Base-by-base conservation (phyloP, 2,888 invertebrate genomes). In the Drosophila rubida region DNA sequence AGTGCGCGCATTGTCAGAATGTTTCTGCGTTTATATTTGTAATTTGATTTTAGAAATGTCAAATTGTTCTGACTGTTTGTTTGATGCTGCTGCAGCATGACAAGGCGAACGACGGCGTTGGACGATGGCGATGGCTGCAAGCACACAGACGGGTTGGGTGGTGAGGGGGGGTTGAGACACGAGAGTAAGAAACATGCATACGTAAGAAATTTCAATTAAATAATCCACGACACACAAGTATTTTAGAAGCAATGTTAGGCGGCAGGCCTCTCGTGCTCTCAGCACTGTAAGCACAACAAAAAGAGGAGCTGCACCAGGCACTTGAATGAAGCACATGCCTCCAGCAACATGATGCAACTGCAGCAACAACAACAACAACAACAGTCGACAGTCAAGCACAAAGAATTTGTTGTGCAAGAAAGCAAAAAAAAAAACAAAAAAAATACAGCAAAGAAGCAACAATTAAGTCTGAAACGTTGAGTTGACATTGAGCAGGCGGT, bases 21-120 rank as follows among this genome's bases (percentile, higher is more conserved):
- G 19, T 69, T 64, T 92, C 91, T 91, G 82, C 91, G 90, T 73
- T 91, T 91, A 85, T 92, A 91, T 81, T 91, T 91, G 87, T 91
- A 91, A 78, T 91, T 91, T 69, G 91, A 91, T 87, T 91, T 91
- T 60, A 90, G 83, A 88, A 92, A 91, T 84, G 88, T 89, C 73
- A 87, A 80, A 71, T 84, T 82, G 66, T 88, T 84, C 60, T 73
- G 80, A 76, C 81, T 77, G 71, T 81, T 74, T 70, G 80, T 58
- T 77, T 64, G 73, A 54, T 64, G 73, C 69, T 64, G 73, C 69
- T 54, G 74, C 67, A 55, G 72, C 75, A 75, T 75, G 75, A 68
- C 75, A 63, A 74, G 54, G 57, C 65, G 22, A 54, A 22, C 57
- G 44, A 22, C 53, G 35, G 53, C 54, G 14, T 27, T 45, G 44